These are phyloP conservation scores for Pollachius pollachius DNA, from an alignment of 2,113 vertebrate genomes.

Conservation along the genomic window DNA sequence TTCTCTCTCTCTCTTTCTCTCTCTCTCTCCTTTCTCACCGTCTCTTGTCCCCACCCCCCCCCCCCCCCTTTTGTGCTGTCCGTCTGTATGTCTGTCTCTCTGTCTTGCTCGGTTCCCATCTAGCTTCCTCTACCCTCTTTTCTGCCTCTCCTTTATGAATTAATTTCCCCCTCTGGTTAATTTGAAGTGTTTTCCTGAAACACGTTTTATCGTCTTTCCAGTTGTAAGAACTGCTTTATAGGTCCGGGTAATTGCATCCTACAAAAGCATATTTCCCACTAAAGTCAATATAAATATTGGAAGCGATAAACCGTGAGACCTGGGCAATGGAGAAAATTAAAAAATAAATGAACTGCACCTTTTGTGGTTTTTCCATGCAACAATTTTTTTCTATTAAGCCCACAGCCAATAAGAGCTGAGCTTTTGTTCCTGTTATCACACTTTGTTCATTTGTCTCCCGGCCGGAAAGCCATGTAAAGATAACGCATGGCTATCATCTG, in stretches of 20 bases:
- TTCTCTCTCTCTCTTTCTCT: background rate
- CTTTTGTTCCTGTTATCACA: slow-evolving; percentile 71
- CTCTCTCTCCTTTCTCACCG: background rate
- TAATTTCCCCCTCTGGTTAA: slow-evolving; percentile 78
- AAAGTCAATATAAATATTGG: slow-evolving; percentile 84
- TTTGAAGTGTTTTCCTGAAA: slow-evolving; percentile 78
- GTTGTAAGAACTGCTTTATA: slow-evolving; percentile 81
- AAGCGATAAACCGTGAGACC: slow-evolving; percentile 62
- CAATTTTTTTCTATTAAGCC: slow-evolving; percentile 44
- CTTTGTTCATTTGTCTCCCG: slow-evolving; percentile 66
- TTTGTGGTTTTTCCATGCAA: slow-evolving; percentile 73
- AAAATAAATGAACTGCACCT: slow-evolving; percentile 71
- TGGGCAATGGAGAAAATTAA: slow-evolving; percentile 70
- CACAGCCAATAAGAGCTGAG: slow-evolving; percentile 44
- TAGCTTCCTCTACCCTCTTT: background rate
- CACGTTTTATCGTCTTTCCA: slow-evolving; percentile 70
- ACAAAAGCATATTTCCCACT: slow-evolving; percentile 58
- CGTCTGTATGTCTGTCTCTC: background rate
- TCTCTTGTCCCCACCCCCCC: background rate
- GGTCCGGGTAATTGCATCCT: slow-evolving; percentile 66
- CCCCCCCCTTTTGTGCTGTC: background rate
- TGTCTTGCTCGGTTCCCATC: background rate
- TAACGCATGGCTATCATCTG: slow-evolving; percentile 70
- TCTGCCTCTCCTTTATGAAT: slow-evolving; percentile 62
- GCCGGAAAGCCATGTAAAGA: slow-evolving; percentile 70